phyloP scores from a whole-genome alignment of 2,113 vertebrate species.

The Setophaga kirtlandii region DNA sequence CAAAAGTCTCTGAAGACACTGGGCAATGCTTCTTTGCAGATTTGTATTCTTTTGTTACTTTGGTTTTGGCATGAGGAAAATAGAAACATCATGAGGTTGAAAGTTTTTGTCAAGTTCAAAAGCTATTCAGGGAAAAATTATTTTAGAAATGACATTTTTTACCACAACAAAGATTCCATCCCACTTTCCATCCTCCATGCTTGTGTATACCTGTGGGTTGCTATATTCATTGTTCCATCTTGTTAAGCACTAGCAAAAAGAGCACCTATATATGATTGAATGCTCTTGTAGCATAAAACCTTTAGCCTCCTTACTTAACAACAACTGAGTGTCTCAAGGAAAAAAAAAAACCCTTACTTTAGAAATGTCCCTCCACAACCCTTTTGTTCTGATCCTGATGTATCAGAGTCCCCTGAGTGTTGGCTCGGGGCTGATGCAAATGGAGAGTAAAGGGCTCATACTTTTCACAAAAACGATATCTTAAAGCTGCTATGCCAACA shows the following conservation, averaged over 20 bases:
- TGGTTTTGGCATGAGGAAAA: not conserved
- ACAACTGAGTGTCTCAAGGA: accelerated
- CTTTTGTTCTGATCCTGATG: not conserved
- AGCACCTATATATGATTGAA: not conserved
- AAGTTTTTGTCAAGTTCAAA: not conserved
- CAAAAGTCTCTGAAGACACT: not conserved
- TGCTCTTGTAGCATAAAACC: not conserved
- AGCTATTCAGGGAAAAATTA: not conserved
- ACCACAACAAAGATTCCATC: accelerated
- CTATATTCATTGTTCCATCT: not conserved
- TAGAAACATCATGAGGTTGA: not conserved
- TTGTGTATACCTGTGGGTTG: not conserved
- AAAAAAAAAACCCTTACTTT: not conserved
- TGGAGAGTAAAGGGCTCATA: not conserved
- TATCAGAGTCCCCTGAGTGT: not conserved
- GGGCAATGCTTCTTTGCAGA: not conserved
- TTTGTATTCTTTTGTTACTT: not conserved
- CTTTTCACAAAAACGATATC: not conserved
- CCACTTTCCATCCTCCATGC: not conserved
- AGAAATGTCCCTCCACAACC: no score
- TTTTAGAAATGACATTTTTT: not conserved
- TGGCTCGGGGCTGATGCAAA: not conserved
- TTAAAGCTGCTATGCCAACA: not conserved
- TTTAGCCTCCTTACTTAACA: not conserved
- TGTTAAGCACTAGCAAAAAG: not conserved